Conservation (phyloP, 1,140 invertebrate genomes). For the Drosophila grimshawi region DNA sequence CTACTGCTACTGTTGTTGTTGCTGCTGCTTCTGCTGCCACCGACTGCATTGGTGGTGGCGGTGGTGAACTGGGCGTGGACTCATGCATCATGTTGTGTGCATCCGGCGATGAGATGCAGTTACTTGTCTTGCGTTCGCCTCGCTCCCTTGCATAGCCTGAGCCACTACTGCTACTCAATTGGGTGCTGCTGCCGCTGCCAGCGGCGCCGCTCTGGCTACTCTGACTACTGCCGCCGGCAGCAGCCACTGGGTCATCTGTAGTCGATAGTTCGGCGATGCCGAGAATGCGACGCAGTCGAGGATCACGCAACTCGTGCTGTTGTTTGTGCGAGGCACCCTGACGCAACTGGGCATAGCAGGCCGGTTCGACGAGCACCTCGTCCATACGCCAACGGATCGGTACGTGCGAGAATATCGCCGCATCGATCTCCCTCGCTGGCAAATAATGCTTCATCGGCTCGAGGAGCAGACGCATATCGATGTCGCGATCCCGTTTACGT, state of each 20-base stretch:
- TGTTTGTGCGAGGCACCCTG: constrained; percentile 87
- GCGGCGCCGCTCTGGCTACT: neutral
- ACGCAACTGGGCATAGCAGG: constrained; percentile 90
- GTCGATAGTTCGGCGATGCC: constrained; percentile 76
- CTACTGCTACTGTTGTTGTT: constrained; percentile 8
- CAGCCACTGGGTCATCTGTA: constrained; percentile 13
- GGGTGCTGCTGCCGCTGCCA: neutral
- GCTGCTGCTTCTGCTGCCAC: constrained; percentile 6
- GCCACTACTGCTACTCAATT: neutral
- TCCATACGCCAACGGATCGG: constrained; percentile 88
- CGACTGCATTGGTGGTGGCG: constrained; percentile 23
- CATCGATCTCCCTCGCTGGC: constrained; percentile 93
- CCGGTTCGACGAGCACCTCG: constrained; percentile 89
- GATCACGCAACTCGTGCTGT: constrained; percentile 88
- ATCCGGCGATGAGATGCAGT: constrained; percentile 61
- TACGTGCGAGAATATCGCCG: constrained; percentile 90
- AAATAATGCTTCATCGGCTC: constrained; percentile 91
- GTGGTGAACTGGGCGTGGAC: constrained; percentile 57
- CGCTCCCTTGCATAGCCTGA: neutral
- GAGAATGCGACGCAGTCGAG: constrained; percentile 90
- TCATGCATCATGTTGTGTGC: constrained; percentile 26
- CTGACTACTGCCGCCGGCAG: neutral
- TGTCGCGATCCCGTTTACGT: constrained; percentile 86
- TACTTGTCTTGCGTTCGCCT: constrained; percentile 32
- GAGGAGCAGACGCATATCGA: constrained; percentile 91